Base-by-base conservation (phyloP, 2,888 invertebrate species). In the Rosalia funebris region DNA sequence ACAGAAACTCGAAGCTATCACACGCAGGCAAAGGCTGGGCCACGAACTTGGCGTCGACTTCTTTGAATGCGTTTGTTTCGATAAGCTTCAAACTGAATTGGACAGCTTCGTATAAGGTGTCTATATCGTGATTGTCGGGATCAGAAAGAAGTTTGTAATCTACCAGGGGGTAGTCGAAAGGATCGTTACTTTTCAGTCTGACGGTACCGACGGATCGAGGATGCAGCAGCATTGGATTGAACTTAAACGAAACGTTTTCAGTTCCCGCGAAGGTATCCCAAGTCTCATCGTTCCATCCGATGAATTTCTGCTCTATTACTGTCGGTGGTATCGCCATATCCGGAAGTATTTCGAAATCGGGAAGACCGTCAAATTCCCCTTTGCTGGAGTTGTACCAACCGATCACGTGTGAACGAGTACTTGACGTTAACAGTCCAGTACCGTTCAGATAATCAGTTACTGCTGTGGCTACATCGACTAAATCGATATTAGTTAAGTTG, bases 71-170 rank as follows among this genome's bases (percentile, higher is more conserved):
- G 39, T 80, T 78, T 0, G 85, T 83, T 61, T 84, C 80, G 60
- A 82, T 82, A 37, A 86, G 75, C 61, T 69, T 60, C 32, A 82
- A 56, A 0, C 79, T 79, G 32, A 82, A 71, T 54, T 82, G 79
- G 0, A 82, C 79, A 2, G 84, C 87, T 69, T 86, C 85, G 0
- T 86, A 83, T 16, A 88, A 74, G 1, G 79, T 82, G 1, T 82
- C 80, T 0, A 86, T 84, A 74, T 83, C 86, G 52, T 69, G 69
- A 14, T 63, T 42, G 14, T 65, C 39, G 0, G 85, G 84, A 72
- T 87, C 84, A 1, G 83, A 82, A 45, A 90, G 82, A 71, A 90
- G 91, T 73, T 89, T 89, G 0, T 89, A 85, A 67, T 90, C 83
- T 57, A 91, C 87, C n/a, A 85, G 71, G 0, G 91, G 70, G 32